A percentile compares a stretch with the other conserved stretches of the same genome.
These are phyloP conservation scores for Apostichopus californicus DNA, from an alignment of 35 echinoderm and acorn worm genomes.

Conservation along the genomic window DNA sequence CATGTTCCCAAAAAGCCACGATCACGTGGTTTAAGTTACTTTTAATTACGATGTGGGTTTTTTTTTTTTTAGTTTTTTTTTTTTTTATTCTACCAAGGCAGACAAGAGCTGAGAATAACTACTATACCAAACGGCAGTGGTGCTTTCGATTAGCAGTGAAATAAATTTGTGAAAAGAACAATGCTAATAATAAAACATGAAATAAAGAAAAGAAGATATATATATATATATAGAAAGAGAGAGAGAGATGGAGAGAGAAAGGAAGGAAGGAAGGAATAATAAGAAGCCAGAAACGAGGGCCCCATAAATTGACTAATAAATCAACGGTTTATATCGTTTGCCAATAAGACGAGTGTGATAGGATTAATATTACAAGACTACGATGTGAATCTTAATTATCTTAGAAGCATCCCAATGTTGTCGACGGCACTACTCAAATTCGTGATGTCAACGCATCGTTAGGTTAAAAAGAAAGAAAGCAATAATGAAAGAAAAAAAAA, in stretches of 20 bases:
- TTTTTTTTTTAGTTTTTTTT: too few species aligned
- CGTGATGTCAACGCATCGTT: slow-evolving; percentile 33
- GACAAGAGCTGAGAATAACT: not conserved
- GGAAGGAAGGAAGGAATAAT: too few species aligned
- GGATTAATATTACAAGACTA: slow-evolving; percentile 38
- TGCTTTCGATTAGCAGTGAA: slow-evolving; percentile 27
- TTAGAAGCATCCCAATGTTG: slow-evolving; percentile 8
- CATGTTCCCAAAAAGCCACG: slow-evolving; percentile 4
- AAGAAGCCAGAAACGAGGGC: slow-evolving; percentile 7
- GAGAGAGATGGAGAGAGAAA: too few species aligned
- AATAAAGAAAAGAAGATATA: too few species aligned
- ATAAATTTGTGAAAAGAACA: slow-evolving; percentile 9
- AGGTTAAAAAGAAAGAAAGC: not conserved
- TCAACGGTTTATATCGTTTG: not conserved
- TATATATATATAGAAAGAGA: too few species aligned
- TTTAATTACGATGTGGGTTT: slow-evolving; percentile 7
- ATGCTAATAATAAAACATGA: not conserved
- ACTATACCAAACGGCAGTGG: not conserved
- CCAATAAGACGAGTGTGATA: slow-evolving; percentile 14
- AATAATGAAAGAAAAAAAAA: not conserved
- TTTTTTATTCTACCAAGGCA: too few species aligned
- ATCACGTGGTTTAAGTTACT: slow-evolving; percentile 33
- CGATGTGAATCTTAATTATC: not conserved
- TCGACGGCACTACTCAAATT: slow-evolving; percentile 18
- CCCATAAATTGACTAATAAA: slow-evolving; percentile 33